These are phyloP conservation scores for Parnassius orleans DNA, from an alignment of 2,888 invertebrate genomes.

Conservation along the genomic window DNA sequence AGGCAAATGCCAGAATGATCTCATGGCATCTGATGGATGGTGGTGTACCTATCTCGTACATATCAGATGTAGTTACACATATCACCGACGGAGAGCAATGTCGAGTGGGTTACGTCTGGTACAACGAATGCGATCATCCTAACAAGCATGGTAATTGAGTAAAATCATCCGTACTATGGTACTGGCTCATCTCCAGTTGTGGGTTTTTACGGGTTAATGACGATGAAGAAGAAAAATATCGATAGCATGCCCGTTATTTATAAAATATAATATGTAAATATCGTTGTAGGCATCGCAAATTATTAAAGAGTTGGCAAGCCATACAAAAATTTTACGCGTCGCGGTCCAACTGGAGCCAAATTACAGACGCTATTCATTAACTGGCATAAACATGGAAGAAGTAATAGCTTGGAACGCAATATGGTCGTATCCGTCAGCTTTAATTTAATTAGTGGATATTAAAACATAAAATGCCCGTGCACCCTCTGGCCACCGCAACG, in stretches of 20 bases:
- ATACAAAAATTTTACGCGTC: slow-evolving; percentile 19
- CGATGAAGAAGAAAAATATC: too few relatives aligned
- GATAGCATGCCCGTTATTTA: too few relatives aligned
- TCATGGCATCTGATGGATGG: too few relatives aligned
- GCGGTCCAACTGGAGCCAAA: slow-evolving; percentile 27
- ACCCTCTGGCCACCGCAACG: slow-evolving; percentile 30
- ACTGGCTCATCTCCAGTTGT: neutral
- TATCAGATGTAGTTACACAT: too few relatives aligned
- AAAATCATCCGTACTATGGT: too few relatives aligned
- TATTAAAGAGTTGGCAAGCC: slow-evolving; percentile 26
- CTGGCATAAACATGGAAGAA: slow-evolving; percentile 31
- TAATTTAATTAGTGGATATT: slow-evolving; percentile 33
- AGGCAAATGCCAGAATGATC: too few relatives aligned
- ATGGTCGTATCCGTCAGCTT: slow-evolving; percentile 31
- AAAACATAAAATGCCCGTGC: slow-evolving; percentile 29
- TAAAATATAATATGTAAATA: neutral
- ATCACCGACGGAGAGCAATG: too few relatives aligned
- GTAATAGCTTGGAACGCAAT: slow-evolving; percentile 33
- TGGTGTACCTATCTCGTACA: too few relatives aligned
- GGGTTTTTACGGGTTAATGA: neutral
- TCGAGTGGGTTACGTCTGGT: too few relatives aligned
- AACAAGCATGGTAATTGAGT: too few relatives aligned
- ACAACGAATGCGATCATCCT: too few relatives aligned
- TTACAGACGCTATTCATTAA: slow-evolving; percentile 33
- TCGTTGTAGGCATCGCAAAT: slow-evolving; percentile 3